Evolutionary conservation across 2,888 invertebrate genomes (phyloP).

Genomic region (Caenorhabditis sp.): DNA sequence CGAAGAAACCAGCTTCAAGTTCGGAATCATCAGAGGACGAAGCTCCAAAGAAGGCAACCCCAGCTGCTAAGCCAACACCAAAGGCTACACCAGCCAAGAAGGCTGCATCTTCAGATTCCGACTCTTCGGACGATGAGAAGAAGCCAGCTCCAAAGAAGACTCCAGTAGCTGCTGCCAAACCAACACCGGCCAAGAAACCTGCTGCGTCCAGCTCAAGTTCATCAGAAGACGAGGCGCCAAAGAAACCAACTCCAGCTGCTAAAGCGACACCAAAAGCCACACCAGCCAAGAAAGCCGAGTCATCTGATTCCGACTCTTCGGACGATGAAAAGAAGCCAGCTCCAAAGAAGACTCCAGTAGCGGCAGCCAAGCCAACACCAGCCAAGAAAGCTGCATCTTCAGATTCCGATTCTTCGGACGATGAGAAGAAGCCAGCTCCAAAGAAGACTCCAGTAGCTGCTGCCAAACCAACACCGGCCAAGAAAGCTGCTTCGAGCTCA

Average conservation of each 20-base stretch:
- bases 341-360: slow-evolving; percentile 14
- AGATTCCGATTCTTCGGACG: slow-evolving; percentile 38
- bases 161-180: slow-evolving; percentile 7
- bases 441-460: slow-evolving; percentile 1
- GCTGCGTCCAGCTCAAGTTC: slow-evolving; percentile 37
- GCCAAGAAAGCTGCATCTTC: slow-evolving; percentile 37
- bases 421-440: slow-evolving; percentile 32
- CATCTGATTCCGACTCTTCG: slow-evolving; percentile 39
- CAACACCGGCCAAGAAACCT: slow-evolving; percentile 25
- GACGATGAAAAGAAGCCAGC: slow-evolving; percentile 35
- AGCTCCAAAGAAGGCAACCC: slow-evolving; percentile 13
- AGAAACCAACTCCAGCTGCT: slow-evolving; percentile 14
- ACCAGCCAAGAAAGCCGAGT: slow-evolving; percentile 38
- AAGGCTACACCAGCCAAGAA: slow-evolving; percentile 13
- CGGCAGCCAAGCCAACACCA: slow-evolving; percentile 5
- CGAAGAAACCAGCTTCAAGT: slow-evolving; percentile 20
- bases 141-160: slow-evolving; percentile 25
- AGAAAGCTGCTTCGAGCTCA: slow-evolving; percentile 8
- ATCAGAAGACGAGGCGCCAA: slow-evolving; percentile 40
- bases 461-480: slow-evolving; percentile 9
- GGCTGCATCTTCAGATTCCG: not conserved
- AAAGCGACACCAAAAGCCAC: slow-evolving; percentile 20
- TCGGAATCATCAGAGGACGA: slow-evolving; percentile 36
- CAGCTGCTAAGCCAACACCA: slow-evolving; percentile 19
- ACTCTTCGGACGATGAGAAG: slow-evolving; percentile 24